Evolutionary conservation across 2,797 vertebrate genomes (phyloP).

Genomic region (Catharus ustulatus): DNA sequence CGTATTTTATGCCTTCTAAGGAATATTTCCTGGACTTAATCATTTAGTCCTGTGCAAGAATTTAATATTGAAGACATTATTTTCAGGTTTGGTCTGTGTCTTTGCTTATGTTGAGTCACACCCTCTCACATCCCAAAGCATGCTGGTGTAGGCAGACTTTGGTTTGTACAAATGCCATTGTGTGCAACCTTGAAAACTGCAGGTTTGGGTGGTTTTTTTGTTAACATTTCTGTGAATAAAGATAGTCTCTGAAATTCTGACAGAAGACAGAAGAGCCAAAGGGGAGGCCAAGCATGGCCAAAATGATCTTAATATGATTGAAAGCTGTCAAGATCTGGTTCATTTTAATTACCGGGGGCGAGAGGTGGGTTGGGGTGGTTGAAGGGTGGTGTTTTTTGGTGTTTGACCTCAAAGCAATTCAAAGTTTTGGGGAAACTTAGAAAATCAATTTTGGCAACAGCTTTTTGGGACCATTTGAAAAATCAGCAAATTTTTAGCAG

Average conservation of each 20-base stretch:
- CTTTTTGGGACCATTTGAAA: neutral
- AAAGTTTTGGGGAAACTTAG: neutral
- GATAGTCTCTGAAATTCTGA: neutral
- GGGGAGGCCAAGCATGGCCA: neutral
- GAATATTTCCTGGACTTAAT: neutral
- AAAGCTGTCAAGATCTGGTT: neutral
- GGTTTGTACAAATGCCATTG: neutral
- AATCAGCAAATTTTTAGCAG: neutral
- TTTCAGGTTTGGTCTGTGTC: neutral
- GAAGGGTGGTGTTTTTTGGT: neutral
- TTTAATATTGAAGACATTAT: neutral
- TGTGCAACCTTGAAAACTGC: neutral
- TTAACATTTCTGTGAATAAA: neutral
- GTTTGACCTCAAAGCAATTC: neutral
- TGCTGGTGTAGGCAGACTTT: neutral
- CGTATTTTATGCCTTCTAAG: neutral
- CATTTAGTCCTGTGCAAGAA: neutral
- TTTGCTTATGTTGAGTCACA: neutral
- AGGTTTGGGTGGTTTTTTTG: neutral
- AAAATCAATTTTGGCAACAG: neutral
- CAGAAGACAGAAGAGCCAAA: neutral
- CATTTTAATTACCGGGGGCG: fast-evolving
- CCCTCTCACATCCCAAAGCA: neutral
- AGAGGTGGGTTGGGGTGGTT: neutral
- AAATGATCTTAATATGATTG: neutral